Percentiles rank a stretch among this genome's conserved stretches.
phyloP scores from a whole-genome alignment of 2,888 invertebrate species.

The Smittia aterrima region DNA sequence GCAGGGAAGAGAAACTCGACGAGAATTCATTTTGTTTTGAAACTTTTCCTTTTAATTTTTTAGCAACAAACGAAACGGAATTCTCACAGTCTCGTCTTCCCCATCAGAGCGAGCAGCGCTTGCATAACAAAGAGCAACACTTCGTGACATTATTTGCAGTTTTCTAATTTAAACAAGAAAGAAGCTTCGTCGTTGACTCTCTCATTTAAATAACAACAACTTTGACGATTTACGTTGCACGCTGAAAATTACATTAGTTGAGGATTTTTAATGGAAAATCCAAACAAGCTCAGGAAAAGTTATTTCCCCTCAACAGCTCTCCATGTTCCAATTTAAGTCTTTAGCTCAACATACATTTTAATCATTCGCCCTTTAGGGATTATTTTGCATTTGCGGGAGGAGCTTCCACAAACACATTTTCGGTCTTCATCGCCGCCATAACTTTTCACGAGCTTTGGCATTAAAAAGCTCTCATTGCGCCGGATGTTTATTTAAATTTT shows the following conservation, averaged over 20 bases:
- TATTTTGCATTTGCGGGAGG: no score
- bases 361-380: no score
- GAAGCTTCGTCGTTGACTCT: neutral
- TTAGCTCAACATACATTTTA: no score
- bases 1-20: conserved; percentile 5
- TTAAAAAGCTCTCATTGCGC: neutral
- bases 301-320: no score
- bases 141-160: neutral
- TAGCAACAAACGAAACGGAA: neutral
- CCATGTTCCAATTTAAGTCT: no score
- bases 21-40: neutral
- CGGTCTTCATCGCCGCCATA: no score
- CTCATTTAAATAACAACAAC: neutral
- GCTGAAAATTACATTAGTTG: no score
- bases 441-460: no score
- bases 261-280: no score
- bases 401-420: no score
- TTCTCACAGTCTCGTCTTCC: neutral
- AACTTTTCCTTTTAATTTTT: neutral
- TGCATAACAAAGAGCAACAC: neutral
- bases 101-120: neutral
- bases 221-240: no score
- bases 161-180: neutral
- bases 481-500: conserved; percentile 14
- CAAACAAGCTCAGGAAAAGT: no score